Evolutionary conservation across 1,140 invertebrate genomes (phyloP).

Genomic region (Drosophila kurseongensis): DNA sequence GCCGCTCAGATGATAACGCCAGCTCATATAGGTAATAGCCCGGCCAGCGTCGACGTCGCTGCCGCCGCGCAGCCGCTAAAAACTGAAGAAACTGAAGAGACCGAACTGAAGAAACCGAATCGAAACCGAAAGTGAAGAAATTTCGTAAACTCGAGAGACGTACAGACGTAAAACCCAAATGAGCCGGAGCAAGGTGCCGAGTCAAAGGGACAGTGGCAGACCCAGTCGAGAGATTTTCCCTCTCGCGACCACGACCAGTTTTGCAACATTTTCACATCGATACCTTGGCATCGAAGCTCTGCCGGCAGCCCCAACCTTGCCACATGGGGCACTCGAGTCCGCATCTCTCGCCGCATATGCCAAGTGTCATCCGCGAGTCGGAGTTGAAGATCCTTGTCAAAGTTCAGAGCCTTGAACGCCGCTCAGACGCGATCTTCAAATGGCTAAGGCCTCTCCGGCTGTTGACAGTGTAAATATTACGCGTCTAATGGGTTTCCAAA

Average conservation of each 20-base stretch:
- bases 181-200: conserved; percentile 22
- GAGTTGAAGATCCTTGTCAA: conserved; percentile 16
- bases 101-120: conserved; percentile 21
- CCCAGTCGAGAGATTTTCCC: conserved; percentile 17
- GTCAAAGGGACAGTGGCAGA: conserved; percentile 7
- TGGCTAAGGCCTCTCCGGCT: background rate
- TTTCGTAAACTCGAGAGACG: conserved; percentile 42
- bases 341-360: conserved; percentile 1
- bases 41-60: conserved; percentile 16
- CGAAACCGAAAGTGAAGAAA: conserved; percentile 77
- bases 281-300: conserved; percentile 6
- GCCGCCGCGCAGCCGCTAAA: conserved; percentile 33
- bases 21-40: conserved; percentile 80
- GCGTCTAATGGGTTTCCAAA: background rate
- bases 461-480: background rate
- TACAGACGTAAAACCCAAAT: conserved; percentile 9
- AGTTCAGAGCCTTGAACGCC: conserved; percentile 7
- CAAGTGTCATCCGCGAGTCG: conserved; percentile 2
- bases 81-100: conserved; percentile 43
- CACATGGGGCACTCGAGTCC: conserved; percentile 22
- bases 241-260: conserved; percentile 61
- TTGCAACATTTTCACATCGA: conserved; percentile 61
- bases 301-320: conserved; percentile 13
- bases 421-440: background rate
- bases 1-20: conserved; percentile 74